Base-by-base conservation (phyloP, 2,888 invertebrate species). In the Drosophila cognata region DNA sequence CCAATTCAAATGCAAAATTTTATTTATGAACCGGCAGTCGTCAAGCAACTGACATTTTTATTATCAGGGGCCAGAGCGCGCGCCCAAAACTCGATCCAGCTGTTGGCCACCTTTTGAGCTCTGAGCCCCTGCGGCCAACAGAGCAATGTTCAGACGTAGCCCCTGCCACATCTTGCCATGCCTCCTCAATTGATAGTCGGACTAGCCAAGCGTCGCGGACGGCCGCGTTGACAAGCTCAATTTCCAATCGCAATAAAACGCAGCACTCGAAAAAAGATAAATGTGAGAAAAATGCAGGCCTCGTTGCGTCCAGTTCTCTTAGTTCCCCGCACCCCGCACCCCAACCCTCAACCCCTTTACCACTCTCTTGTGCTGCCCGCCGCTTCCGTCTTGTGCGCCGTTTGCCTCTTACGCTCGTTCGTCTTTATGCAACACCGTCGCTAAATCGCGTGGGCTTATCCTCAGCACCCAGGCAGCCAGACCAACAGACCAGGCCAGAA, bases 31-130 rank as follows among this genome's bases (percentile, higher is more conserved):
- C 88, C 82, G 81, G 74, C 86, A 83, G 76, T 82, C 82, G 84
- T 81, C 90, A 82, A 79, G 77, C 76, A 71, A 57, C 84, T 91
- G 91, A 91, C 92, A 83, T 92, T 91, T 92, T 92, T 91, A 92
- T 92, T 92, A 91, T 91, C 89, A 86, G 81, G 66, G 57, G 55
- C 64, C 59, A 61, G 71, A 62, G 74, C 77, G 82, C 82, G 84
- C 76, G 84, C 83, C 84, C 77, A 89, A 89, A 84, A 78, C 63
- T 55, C 68, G 59, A 48, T 67, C 81, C 88, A 89, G 81, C 91
- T 88, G 89, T 77, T 84, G 74, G 62, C 53, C 77, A 62, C 61
- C 46, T 56, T 51, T 69, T 70, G 28, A 56, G 50, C 63, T 59
- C 51, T 57, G 29, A 51, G 79, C 51, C 62, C 61, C 61, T 43